Evolutionary conservation across 2,888 invertebrate species (phyloP).

Genomic region (Ommatoiulus sabulosus): DNA sequence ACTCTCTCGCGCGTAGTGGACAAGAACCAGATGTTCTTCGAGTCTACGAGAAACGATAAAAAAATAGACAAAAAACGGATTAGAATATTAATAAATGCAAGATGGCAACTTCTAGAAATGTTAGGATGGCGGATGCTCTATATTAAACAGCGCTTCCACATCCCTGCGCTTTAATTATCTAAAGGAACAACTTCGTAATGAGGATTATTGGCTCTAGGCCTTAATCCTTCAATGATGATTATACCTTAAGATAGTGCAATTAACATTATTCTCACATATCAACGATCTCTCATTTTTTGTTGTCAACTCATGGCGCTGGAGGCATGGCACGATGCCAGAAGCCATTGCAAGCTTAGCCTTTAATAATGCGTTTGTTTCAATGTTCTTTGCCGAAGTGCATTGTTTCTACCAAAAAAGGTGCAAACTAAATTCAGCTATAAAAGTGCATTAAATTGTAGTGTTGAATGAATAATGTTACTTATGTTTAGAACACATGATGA

Average conservation of each 20-base stretch:
- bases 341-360: background rate
- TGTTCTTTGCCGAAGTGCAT: background rate
- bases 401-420: background rate
- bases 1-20: slow-evolving; percentile 77
- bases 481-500: no score
- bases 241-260: background rate
- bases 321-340: slow-evolving; percentile 13
- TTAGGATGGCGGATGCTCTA: background rate
- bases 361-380: background rate
- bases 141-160: background rate
- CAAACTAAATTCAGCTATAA: no score
- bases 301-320: slow-evolving; percentile 2
- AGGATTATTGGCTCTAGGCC: background rate
- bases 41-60: slow-evolving; percentile 71
- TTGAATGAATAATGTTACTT: no score
- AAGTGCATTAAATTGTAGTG: no score
- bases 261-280: slow-evolving; percentile 17
- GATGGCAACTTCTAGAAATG: background rate
- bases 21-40: slow-evolving; percentile 82
- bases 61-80: background rate
- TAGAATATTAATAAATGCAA: background rate
- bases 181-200: background rate
- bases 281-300: background rate
- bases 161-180: background rate
- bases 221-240: background rate